A percentile compares a stretch with the other conserved stretches of the same genome.
These are phyloP conservation scores for Eulemur albifrons DNA, from an alignment of 2,797 vertebrate species.

Conservation along the genomic window DNA sequence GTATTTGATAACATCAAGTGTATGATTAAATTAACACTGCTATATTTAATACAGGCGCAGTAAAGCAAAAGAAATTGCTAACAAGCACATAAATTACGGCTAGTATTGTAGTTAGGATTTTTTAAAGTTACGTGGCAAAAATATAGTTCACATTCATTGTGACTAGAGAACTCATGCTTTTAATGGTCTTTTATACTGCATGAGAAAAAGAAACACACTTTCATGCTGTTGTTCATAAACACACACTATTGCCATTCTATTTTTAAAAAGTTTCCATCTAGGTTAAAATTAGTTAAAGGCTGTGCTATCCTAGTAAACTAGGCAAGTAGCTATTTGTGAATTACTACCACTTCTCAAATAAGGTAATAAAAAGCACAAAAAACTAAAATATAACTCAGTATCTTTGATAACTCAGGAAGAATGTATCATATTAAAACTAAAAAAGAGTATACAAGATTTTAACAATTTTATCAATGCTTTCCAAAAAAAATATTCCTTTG, in stretches of 20 bases:
- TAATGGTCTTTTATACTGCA: background rate
- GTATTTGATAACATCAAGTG: background rate
- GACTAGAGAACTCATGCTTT: background rate
- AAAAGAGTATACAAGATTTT: background rate
- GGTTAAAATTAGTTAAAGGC: background rate
- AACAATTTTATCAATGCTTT: background rate
- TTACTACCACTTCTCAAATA: slow-evolving; percentile 1
- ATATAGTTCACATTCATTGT: background rate
- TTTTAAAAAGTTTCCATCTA: background rate
- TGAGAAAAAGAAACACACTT: background rate
- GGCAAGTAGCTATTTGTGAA: background rate
- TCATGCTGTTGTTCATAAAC: background rate
- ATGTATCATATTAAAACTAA: background rate
- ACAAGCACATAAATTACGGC: background rate
- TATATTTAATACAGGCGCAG: background rate
- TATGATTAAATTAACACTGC: background rate
- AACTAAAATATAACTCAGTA: background rate
- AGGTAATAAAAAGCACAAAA: background rate
- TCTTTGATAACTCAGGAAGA: background rate
- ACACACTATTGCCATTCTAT: background rate
- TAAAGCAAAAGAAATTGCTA: background rate
- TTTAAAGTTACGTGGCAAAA: background rate
- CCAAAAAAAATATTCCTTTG: background rate
- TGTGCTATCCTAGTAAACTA: background rate
- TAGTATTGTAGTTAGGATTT: background rate